Conservation (phyloP, 2,888 invertebrate genomes). For the Platynereis dumerilii region DNA sequence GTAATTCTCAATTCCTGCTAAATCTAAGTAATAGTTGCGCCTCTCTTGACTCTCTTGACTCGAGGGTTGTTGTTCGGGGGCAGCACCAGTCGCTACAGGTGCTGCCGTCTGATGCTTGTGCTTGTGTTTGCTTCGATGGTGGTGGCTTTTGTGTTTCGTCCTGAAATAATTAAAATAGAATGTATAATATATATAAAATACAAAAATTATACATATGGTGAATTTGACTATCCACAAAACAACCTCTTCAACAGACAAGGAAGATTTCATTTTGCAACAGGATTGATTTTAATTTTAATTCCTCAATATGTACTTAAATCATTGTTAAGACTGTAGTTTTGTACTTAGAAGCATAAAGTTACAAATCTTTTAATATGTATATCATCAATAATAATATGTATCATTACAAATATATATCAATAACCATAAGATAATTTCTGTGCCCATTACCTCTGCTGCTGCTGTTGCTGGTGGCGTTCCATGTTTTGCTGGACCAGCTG, state of each 20-base stretch:
- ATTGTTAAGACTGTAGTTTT: too few species aligned
- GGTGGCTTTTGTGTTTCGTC: conserved; percentile 3
- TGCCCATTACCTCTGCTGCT: conserved; percentile 10
- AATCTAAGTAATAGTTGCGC: conserved; percentile 59
- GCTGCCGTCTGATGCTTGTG: conserved; percentile 1
- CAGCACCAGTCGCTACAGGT: too few species aligned
- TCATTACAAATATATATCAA: too few species aligned
- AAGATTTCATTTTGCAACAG: too few species aligned
- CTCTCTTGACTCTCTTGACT: conserved; percentile 41
- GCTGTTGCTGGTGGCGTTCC: conserved; percentile 67
- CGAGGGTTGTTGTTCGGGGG: conserved; percentile 32
- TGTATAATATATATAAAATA: neutral
- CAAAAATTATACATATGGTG: neutral
- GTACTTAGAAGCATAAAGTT: too few species aligned
- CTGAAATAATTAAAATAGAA: neutral
- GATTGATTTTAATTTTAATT: too few species aligned
- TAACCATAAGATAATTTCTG: too few species aligned
- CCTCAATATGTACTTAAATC: too few species aligned
- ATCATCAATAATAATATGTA: too few species aligned
- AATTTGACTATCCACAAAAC: too few species aligned
- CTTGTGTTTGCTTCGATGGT: neutral
- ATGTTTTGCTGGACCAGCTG: conserved; percentile 89
- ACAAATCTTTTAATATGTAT: too few species aligned
- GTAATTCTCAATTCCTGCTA: conserved; percentile 62
- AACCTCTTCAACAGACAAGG: too few species aligned